Percentiles rank a stretch among this genome's conserved stretches.
Conservation (phyloP, 2,888 invertebrate genomes). For the Herminia tarsipennalis region DNA sequence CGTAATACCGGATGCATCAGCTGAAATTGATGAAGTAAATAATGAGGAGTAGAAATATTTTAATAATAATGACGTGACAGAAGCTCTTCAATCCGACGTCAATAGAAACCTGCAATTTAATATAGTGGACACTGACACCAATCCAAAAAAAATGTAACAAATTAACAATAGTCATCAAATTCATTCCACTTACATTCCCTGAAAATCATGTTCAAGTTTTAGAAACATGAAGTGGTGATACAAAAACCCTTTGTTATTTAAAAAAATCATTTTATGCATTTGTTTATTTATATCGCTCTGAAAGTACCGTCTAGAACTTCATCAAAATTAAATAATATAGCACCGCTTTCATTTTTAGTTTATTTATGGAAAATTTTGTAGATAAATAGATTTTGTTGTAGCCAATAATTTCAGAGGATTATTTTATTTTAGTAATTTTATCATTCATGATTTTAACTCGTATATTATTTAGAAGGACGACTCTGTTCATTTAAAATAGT, state of each 20-base stretch:
- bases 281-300: conserved; percentile 71
- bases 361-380: no score
- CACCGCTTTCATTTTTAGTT: no score
- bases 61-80: conserved; percentile 75
- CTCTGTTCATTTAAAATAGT: conserved; percentile 58
- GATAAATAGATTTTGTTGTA: no score
- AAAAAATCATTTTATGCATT: conserved; percentile 72
- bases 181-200: conserved; percentile 84
- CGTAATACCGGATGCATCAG: conserved; percentile 79
- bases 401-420: conserved; percentile 58
- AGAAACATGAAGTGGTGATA: conserved; percentile 79
- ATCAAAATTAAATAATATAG: background rate
- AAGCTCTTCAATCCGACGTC: conserved; percentile 81
- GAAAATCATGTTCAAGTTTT: conserved; percentile 73
- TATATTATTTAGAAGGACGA: conserved; percentile 72
- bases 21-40: conserved; percentile 77
- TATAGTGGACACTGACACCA: conserved; percentile 69
- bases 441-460: conserved; percentile 68
- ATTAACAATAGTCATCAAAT: conserved; percentile 71
- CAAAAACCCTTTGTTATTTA: conserved; percentile 78
- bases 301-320: conserved; percentile 50
- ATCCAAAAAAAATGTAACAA: no score
- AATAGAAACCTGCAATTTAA: conserved; percentile 77
- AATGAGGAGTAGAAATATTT: conserved; percentile 58
- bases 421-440: conserved; percentile 66